Evolutionary conservation across 1,140 invertebrate genomes (phyloP).

Genomic region (Globodera rostochiensis): DNA sequence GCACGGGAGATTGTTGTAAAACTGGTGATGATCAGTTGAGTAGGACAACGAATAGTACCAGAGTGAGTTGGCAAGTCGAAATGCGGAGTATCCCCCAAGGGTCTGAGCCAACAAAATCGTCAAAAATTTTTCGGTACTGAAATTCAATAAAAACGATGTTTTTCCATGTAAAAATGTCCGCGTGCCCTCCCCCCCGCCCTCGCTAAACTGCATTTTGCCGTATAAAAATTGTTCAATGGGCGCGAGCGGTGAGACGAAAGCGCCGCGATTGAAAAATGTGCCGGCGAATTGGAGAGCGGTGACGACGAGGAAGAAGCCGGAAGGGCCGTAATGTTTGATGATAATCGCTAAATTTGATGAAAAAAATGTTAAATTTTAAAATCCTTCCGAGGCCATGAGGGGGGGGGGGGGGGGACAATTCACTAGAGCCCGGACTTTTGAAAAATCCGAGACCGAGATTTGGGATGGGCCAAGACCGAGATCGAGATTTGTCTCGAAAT

Average conservation of each 20-base stretch:
- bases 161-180: conserved; percentile 11
- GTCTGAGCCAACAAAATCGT: conserved; percentile 52
- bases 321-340: conserved; percentile 51
- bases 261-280: conserved; percentile 50
- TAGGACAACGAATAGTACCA: conserved; percentile 54
- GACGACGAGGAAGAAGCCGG: conserved; percentile 60
- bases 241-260: conserved; percentile 52
- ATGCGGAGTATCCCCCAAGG: conserved; percentile 54
- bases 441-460: too few species aligned
- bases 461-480: too few species aligned
- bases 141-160: conserved; percentile 8
- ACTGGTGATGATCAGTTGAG: conserved; percentile 49
- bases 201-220: conserved; percentile 32
- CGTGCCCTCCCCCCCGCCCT: too few species aligned
- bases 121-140: conserved; percentile 45
- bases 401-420: too few species aligned
- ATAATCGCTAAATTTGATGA: conserved; percentile 43
- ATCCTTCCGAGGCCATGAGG: neutral
- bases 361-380: conserved; percentile 17
- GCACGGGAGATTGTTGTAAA: conserved; percentile 50
- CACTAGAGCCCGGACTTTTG: too few species aligned
- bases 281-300: conserved; percentile 46
- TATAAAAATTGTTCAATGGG: conserved; percentile 48
- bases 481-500: too few species aligned
- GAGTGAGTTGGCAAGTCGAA: conserved; percentile 40